A percentile compares a stretch with the other conserved stretches of the same genome.
Conservation (phyloP, 2,888 invertebrate species). For the Xiphydria camelus region DNA sequence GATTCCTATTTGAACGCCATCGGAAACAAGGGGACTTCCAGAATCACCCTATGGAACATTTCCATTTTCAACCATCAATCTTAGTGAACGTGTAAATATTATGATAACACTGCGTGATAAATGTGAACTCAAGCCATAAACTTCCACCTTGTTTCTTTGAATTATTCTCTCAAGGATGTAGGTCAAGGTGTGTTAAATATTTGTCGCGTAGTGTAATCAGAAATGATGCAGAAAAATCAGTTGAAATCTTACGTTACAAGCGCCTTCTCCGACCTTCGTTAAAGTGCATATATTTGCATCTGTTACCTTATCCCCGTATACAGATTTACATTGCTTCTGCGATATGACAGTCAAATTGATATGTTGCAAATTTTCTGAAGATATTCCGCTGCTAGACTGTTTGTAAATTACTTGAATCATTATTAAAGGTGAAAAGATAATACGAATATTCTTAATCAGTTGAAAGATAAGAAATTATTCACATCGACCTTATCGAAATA, state of each 20-base stretch:
- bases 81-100: no score
- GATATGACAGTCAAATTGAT: slow-evolving; percentile 16
- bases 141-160: no score
- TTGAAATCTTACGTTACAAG: slow-evolving; percentile 18
- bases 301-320: neutral
- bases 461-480: neutral
- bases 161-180: no score
- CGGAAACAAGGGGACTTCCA: neutral
- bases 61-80: no score
- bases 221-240: neutral
- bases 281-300: slow-evolving; percentile 20
- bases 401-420: no score
- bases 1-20: slow-evolving; percentile 32
- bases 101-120: no score
- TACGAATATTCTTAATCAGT: no score
- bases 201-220: no score
- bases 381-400: neutral
- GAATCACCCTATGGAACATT: neutral
- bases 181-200: no score
- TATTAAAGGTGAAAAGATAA: no score
- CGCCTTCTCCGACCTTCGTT: slow-evolving; percentile 20
- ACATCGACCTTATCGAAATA: no score
- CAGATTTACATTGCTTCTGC: neutral
- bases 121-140: no score
- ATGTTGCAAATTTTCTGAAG: slow-evolving; percentile 17